phyloP scores from a whole-genome alignment of 2,113 vertebrate genomes.

The Pteropus alecto region DNA sequence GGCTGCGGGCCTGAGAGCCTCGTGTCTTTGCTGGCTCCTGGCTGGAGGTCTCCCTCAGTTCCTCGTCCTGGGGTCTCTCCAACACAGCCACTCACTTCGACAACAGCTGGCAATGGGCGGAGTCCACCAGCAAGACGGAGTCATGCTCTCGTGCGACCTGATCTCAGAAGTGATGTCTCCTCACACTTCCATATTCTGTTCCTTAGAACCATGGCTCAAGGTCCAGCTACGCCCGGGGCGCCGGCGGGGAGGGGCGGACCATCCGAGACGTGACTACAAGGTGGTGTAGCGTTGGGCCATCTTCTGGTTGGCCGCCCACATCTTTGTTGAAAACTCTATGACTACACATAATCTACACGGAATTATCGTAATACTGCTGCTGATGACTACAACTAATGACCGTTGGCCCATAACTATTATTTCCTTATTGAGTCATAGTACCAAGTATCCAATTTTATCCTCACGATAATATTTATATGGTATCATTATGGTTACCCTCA shows the following conservation, averaged over 20 bases:
- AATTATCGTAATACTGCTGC: not conserved
- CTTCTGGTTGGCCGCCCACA: too few species aligned
- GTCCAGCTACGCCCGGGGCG: too few species aligned
- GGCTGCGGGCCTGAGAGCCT: too few species aligned
- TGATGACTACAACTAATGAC: too few species aligned
- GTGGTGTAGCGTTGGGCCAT: too few species aligned
- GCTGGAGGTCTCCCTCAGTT: not conserved
- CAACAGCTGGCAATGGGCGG: not conserved
- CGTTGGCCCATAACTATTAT: fast-evolving
- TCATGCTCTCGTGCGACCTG: not conserved
- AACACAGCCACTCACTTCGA: not conserved
- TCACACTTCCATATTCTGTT: not conserved
- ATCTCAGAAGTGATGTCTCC: not conserved
- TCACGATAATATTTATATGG: too few species aligned
- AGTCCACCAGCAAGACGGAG: not conserved
- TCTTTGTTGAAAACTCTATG: not conserved
- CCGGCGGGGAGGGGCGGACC: too few species aligned
- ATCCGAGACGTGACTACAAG: not conserved
- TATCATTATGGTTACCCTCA: not conserved
- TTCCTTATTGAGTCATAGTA: too few species aligned
- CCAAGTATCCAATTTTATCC: not conserved
- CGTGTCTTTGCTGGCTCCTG: not conserved
- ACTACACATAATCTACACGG: too few species aligned
- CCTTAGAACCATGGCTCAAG: fast-evolving
- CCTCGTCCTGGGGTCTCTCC: not conserved